A percentile compares a stretch with the other conserved stretches of the same genome.
These are phyloP conservation scores for Tupiocoris notatus DNA, from an alignment of 2,888 invertebrate species.

Conservation along the genomic window DNA sequence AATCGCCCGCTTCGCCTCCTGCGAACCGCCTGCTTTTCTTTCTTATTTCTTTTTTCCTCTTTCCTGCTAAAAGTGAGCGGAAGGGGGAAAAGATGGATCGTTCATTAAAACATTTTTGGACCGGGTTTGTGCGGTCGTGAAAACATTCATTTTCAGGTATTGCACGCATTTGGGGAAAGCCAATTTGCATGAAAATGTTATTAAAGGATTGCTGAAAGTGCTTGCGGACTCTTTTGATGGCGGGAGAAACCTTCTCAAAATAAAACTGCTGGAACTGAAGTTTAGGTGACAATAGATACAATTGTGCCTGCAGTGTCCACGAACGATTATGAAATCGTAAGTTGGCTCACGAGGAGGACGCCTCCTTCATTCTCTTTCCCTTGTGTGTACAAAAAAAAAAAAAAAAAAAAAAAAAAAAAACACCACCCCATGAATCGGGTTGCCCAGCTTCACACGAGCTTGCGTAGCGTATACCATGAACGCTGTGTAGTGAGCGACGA, in stretches of 20 bases:
- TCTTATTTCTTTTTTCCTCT: neutral
- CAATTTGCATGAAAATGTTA: neutral
- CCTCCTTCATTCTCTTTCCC: too few relatives aligned
- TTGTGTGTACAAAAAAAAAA: too few relatives aligned
- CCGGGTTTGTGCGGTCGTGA: neutral
- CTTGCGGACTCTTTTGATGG: neutral
- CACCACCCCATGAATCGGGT: too few relatives aligned
- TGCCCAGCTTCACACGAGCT: too few relatives aligned
- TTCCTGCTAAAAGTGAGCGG: neutral
- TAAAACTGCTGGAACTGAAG: neutral
- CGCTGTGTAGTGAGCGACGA: too few relatives aligned
- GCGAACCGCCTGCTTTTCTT: neutral
- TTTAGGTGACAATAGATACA: too few relatives aligned
- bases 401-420: too few relatives aligned
- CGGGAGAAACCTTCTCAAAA: too few relatives aligned
- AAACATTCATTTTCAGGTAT: neutral
- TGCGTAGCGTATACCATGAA: too few relatives aligned
- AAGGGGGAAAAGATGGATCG: neutral
- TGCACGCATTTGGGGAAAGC: neutral
- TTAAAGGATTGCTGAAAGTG: neutral
- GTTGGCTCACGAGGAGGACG: too few relatives aligned
- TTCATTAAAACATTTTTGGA: neutral
- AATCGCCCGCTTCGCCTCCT: neutral
- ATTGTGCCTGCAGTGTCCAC: too few relatives aligned
- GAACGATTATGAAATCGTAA: too few relatives aligned